Conservation (phyloP, 1,140 invertebrate species). For the Trichoplusia ni region DNA sequence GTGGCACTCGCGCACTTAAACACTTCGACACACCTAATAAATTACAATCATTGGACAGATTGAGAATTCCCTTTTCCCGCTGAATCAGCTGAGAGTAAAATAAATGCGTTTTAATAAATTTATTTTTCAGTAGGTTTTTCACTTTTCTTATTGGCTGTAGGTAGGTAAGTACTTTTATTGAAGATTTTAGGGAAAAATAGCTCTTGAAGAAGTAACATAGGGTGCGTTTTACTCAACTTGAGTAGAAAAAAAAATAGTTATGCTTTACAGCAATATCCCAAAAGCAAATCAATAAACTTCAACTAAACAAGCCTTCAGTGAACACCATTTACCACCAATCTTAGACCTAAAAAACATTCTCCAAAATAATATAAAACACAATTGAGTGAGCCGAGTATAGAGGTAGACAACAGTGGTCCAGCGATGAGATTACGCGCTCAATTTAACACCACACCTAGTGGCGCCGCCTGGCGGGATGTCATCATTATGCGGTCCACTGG, state of each 20-base stretch:
- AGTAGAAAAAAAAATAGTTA: too few relatives aligned
- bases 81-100: neutral
- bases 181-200: too few relatives aligned
- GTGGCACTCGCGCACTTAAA: conserved; percentile 15
- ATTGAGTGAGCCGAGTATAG: too few relatives aligned
- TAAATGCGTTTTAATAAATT: neutral
- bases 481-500: neutral
- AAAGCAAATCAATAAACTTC: too few relatives aligned
- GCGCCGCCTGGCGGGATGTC: neutral
- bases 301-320: too few relatives aligned
- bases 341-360: neutral
- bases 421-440: conserved; percentile 27
- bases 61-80: neutral
- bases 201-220: too few relatives aligned
- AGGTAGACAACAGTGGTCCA: neutral
- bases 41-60: conserved; percentile 11
- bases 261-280: too few relatives aligned
- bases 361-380: neutral
- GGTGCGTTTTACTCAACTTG: too few relatives aligned
- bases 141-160: too few relatives aligned
- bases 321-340: too few relatives aligned
- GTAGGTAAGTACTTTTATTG: too few relatives aligned
- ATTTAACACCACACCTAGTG: conserved; percentile 29
- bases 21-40: conserved; percentile 20
- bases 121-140: too few relatives aligned